Evolutionary conservation across 2,888 invertebrate species (phyloP).

Genomic region (Drosophila neonasuta): DNA sequence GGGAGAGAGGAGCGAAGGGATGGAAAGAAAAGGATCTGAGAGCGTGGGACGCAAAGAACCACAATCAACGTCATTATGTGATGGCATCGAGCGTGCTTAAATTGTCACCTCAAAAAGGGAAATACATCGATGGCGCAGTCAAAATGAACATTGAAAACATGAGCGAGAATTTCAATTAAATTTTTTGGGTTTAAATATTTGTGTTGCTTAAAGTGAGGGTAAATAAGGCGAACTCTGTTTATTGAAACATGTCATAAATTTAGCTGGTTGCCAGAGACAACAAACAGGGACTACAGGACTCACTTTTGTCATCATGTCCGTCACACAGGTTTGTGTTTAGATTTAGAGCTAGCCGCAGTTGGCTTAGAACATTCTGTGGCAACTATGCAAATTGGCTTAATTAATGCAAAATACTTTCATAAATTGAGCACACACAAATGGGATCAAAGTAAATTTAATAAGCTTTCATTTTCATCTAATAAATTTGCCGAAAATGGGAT

Average conservation of each 20-base stretch:
- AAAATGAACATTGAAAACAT: conserved; percentile 21
- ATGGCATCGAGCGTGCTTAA: conserved; percentile 64
- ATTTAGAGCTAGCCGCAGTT: conserved; percentile 8
- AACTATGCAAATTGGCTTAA: conserved; percentile 63
- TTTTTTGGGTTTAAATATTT: conserved; percentile 38
- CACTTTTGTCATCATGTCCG: conserved; percentile 5
- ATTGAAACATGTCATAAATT: conserved; percentile 57
- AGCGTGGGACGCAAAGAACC: conserved; percentile 24
- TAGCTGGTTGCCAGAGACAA: conserved; percentile 27
- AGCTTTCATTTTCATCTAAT: conserved; percentile 33
- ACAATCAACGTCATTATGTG: conserved; percentile 70
- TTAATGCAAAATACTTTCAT: conserved; percentile 65
- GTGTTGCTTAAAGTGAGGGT: conserved; percentile 14
- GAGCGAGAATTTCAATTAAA: conserved; percentile 57
- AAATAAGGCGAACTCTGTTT: conserved; percentile 55
- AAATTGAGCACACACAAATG: conserved; percentile 52
- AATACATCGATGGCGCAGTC: not conserved
- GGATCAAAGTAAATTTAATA: conserved; percentile 61
- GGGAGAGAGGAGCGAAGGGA: conserved; percentile 1
- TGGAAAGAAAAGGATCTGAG: not conserved
- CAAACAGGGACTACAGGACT: conserved; percentile 1
- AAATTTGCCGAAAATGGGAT: conserved; percentile 27
- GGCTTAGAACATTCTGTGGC: conserved; percentile 27
- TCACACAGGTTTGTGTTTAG: conserved; percentile 7
- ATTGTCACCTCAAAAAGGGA: conserved; percentile 60